These are phyloP conservation scores for Cyanistes caeruleus DNA, from an alignment of 2,113 vertebrate species.

Conservation along the genomic window DNA sequence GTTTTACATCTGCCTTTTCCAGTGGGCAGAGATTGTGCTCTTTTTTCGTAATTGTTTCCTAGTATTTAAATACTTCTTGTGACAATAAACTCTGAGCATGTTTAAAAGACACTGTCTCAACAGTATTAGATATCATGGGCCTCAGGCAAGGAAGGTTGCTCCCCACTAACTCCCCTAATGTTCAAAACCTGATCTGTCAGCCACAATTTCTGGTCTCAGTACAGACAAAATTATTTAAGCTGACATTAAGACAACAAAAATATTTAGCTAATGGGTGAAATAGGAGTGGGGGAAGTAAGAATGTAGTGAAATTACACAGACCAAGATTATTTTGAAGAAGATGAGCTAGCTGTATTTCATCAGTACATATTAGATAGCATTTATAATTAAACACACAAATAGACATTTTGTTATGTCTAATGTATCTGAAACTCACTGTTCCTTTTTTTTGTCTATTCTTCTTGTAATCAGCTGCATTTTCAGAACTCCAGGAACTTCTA, in stretches of 20 bases:
- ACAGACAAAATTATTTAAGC: not conserved
- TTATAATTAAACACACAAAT: not conserved
- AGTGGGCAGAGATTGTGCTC: not conserved
- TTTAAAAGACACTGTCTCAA: not conserved
- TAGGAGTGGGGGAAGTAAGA: not conserved
- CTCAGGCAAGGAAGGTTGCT: not conserved
- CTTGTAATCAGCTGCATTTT: conserved; percentile 19
- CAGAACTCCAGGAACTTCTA: not conserved
- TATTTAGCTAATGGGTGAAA: not conserved
- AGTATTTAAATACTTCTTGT: not conserved
- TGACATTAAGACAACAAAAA: not conserved
- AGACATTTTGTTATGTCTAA: not conserved
- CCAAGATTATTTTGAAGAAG: not conserved
- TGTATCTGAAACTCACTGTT: conserved; percentile 62
- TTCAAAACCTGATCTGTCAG: not conserved
- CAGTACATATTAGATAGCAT: not conserved
- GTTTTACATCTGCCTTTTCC: not conserved
- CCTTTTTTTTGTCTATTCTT: not conserved
- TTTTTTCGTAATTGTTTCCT: not conserved
- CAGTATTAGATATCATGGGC: not conserved
- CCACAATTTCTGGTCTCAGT: not conserved
- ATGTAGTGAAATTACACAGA: not conserved
- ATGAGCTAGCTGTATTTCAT: not conserved
- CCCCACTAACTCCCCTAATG: not conserved
- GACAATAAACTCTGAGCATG: not conserved